Percentiles rank a stretch among this genome's conserved stretches.
These are phyloP conservation scores for Melieria omissa DNA, from an alignment of 2,888 invertebrate genomes.

Conservation along the genomic window DNA sequence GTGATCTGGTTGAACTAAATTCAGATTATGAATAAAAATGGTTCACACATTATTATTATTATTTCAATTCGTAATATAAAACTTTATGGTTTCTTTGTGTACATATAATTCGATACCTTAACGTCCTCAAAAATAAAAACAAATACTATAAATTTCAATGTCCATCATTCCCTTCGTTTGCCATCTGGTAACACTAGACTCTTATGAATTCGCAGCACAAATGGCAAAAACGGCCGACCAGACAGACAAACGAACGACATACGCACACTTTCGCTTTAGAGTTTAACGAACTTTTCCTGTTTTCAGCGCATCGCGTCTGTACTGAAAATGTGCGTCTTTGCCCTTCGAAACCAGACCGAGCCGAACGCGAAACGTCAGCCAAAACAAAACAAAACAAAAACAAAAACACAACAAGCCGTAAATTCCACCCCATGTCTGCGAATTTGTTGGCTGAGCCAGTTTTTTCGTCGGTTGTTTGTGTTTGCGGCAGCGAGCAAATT, in stretches of 20 bases:
- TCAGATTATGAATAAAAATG: too few relatives aligned
- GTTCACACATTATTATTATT: too few relatives aligned
- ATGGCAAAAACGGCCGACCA: neutral
- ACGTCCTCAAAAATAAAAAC: too few relatives aligned
- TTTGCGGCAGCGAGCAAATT: slow-evolving; percentile 33
- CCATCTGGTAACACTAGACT: too few relatives aligned
- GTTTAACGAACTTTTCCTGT: slow-evolving; percentile 34
- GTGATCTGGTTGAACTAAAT: too few relatives aligned
- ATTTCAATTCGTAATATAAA: too few relatives aligned
- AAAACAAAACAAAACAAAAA: neutral
- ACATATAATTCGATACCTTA: too few relatives aligned
- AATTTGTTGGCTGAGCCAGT: neutral
- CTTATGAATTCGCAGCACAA: neutral
- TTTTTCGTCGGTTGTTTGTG: slow-evolving; percentile 39
- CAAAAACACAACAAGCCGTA: too few relatives aligned
- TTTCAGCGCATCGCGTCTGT: slow-evolving; percentile 10
- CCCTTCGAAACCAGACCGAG: neutral
- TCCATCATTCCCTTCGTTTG: too few relatives aligned
- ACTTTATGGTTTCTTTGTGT: too few relatives aligned
- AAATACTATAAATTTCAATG: too few relatives aligned
- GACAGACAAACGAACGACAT: slow-evolving; percentile 1
- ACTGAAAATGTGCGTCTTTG: neutral
- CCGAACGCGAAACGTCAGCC: neutral
- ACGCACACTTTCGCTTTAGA: neutral
- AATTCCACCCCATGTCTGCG: slow-evolving; percentile 4